Evolutionary conservation across 53 echinoderm and acorn worm genomes (phyloP).

Genomic region (Hippasteria phrygiana): DNA sequence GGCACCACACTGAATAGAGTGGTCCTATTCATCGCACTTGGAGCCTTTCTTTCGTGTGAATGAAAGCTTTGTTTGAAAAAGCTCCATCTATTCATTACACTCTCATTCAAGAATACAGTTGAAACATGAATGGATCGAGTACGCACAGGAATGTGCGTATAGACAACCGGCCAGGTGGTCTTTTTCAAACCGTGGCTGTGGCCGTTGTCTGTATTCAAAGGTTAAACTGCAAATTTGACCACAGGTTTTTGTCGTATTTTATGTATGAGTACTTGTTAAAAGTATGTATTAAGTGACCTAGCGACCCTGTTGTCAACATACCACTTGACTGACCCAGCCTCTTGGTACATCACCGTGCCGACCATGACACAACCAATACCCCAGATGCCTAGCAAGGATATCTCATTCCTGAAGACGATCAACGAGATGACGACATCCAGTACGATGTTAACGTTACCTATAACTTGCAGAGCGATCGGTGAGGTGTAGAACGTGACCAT

Average conservation of each 20-base stretch:
- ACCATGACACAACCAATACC: slow-evolving; percentile 77
- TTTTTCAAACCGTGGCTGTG: too few species aligned
- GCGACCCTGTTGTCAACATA: slow-evolving; percentile 32
- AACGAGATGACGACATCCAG: slow-evolving; percentile 82
- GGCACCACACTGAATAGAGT: too few species aligned
- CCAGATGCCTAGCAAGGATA: slow-evolving; percentile 71
- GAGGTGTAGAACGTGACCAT: slow-evolving; percentile 96
- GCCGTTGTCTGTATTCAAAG: background rate
- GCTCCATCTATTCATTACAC: too few species aligned
- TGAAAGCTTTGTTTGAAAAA: too few species aligned
- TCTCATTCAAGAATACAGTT: too few species aligned
- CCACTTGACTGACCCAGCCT: slow-evolving; percentile 48
- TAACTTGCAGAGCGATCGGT: slow-evolving; percentile 85
- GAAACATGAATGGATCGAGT: too few species aligned
- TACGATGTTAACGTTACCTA: slow-evolving; percentile 88
- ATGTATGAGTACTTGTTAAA: background rate
- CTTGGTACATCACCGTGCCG: slow-evolving; percentile 87
- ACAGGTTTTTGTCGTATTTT: too few species aligned
- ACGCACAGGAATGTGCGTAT: too few species aligned
- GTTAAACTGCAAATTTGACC: too few species aligned
- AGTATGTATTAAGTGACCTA: slow-evolving; percentile 19
- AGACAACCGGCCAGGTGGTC: too few species aligned
- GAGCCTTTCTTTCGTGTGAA: too few species aligned
- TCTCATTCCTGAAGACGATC: slow-evolving; percentile 88
- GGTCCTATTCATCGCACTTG: too few species aligned